phyloP scores from a whole-genome alignment of 2,888 invertebrate species.

The Sialis lutaria region DNA sequence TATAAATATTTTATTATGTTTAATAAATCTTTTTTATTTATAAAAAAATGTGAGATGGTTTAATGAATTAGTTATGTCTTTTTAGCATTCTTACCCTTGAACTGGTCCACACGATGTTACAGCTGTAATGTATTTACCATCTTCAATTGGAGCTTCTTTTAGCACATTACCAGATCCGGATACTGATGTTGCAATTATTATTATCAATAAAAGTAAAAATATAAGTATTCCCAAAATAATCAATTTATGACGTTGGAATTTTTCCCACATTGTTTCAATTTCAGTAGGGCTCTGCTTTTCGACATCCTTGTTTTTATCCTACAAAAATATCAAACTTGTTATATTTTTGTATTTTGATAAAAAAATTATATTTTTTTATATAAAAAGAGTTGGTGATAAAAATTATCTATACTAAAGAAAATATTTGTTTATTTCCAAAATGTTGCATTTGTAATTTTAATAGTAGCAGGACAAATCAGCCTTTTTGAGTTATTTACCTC shows the following conservation, averaged over 20 bases:
- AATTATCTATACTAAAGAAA: too few species aligned
- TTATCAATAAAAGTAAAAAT: constrained; percentile 39
- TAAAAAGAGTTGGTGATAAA: too few species aligned
- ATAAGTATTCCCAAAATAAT: constrained; percentile 40
- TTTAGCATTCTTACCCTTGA: constrained; percentile 43
- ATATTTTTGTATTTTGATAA: too few species aligned
- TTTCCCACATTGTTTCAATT: constrained; percentile 35
- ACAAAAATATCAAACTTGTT: constrained; percentile 9
- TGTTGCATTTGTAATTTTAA: too few species aligned
- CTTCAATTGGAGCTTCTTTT: constrained; percentile 42
- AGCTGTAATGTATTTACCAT: constrained; percentile 54
- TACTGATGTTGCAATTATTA: constrained; percentile 44
- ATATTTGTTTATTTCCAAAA: too few species aligned
- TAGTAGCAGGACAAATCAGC: too few species aligned
- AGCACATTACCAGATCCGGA: constrained; percentile 34
- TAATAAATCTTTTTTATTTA: too few species aligned
- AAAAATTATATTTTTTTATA: too few species aligned
- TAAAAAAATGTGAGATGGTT: too few species aligned
- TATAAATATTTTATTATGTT: too few species aligned
- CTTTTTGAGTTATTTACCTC: too few species aligned
- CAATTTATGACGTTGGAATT: constrained; percentile 45
- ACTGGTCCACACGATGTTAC: constrained; percentile 62
- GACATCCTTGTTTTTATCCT: constrained; percentile 31
- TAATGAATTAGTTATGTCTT: too few species aligned
- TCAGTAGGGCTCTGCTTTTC: constrained; percentile 30